phyloP scores from a whole-genome alignment of 2,888 invertebrate genomes.

The Brachylomia viminalis region DNA sequence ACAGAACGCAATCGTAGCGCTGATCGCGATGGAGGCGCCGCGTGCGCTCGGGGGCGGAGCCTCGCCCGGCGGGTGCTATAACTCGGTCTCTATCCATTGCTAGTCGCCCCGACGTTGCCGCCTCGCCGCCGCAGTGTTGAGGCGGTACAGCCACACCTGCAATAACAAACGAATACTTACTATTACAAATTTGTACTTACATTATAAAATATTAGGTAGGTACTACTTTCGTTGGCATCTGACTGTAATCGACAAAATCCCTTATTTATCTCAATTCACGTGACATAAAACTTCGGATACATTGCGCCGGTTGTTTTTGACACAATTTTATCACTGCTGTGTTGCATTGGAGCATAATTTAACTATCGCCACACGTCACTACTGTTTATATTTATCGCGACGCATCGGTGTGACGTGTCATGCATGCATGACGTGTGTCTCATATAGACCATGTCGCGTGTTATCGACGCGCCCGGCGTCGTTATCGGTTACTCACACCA shows the following conservation, averaged over 20 bases:
- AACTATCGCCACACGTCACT: slow-evolving; percentile 15
- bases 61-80: slow-evolving; percentile 80
- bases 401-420: slow-evolving; percentile 33
- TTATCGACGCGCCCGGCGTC: slow-evolving; percentile 30
- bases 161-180: slow-evolving; percentile 45
- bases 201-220: neutral
- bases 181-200: slow-evolving; percentile 9
- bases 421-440: neutral
- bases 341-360: slow-evolving; percentile 24
- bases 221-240: slow-evolving; percentile 4
- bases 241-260: neutral
- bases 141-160: slow-evolving; percentile 88
- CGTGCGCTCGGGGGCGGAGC: slow-evolving; percentile 39
- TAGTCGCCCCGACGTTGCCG: slow-evolving; percentile 92
- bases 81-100: slow-evolving; percentile 91
- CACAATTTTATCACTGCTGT: neutral
- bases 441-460: slow-evolving; percentile 9
- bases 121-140: slow-evolving; percentile 88
- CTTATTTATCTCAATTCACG: slow-evolving; percentile 6
- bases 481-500: slow-evolving; percentile 33
- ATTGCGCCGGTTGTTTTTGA: slow-evolving; percentile 21
- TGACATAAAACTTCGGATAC: slow-evolving; percentile 21
- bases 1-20: slow-evolving; percentile 61
- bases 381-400: slow-evolving; percentile 23
- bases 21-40: slow-evolving; percentile 51